Evolutionary conservation across 1,140 invertebrate species (phyloP).

Genomic region (Drosophila arawakana): DNA sequence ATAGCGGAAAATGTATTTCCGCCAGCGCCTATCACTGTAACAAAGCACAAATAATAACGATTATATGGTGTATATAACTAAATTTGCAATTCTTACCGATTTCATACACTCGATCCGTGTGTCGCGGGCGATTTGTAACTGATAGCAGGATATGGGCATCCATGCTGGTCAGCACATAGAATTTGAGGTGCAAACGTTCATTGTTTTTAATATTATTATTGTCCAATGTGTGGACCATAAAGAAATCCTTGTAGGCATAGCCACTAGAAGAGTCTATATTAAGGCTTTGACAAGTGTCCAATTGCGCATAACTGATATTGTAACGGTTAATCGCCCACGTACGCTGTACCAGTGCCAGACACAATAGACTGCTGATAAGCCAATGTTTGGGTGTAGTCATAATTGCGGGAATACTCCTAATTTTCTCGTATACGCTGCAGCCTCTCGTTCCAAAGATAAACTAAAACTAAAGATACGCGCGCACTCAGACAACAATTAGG

Average conservation of each 20-base stretch:
- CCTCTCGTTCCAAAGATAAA: too few species aligned
- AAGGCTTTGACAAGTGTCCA: conserved; percentile 67
- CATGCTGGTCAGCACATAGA: conserved; percentile 76
- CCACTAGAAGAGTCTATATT: conserved; percentile 39
- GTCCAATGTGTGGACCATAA: conserved; percentile 56
- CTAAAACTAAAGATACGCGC: too few species aligned
- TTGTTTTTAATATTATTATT: conserved; percentile 63
- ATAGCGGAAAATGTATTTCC: conserved; percentile 78
- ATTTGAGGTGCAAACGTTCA: conserved; percentile 75
- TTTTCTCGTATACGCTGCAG: too few species aligned
- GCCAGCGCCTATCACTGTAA: conserved; percentile 78
- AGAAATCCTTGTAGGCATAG: conserved; percentile 74
- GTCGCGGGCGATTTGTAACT: conserved; percentile 53
- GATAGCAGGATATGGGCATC: conserved; percentile 81
- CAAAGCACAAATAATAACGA: not conserved
- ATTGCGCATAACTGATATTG: conserved; percentile 68
- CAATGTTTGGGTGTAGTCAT: conserved; percentile 12
- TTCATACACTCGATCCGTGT: conserved; percentile 71
- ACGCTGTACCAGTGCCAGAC: conserved; percentile 25
- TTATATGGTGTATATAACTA: not conserved
- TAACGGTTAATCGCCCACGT: conserved; percentile 45
- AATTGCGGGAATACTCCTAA: too few species aligned
- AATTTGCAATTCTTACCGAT: conserved; percentile 55
- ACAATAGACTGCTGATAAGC: conserved; percentile 48
- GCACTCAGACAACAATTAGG: too few species aligned